Base-by-base conservation (phyloP, 1,140 invertebrate species). In the Macrocentrus cingulum region DNA sequence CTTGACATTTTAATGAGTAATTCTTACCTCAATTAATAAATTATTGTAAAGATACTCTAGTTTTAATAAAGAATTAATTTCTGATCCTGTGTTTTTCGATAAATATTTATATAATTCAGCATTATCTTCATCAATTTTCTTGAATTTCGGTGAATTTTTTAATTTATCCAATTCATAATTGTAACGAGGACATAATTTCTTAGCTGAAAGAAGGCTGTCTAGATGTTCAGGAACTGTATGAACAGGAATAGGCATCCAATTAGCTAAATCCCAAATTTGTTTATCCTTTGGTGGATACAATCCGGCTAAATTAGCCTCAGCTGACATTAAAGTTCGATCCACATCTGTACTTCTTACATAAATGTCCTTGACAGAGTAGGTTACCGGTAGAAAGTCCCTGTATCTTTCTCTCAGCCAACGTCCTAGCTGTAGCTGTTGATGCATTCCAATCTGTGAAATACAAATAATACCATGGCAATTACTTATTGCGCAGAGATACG, bases 171-270 rank as follows among this genome's bases (percentile, higher is more conserved):
- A 56, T 59, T 88, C 84, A 48, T 80, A 74, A 2, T 84, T 72
- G 65, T 88, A 91, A 49, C 80, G 81, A 0, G 84, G 80, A 71
- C 91, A 94, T 13, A 80, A 76, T 60, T 84, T 86, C 67, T 89
- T 86, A 67, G 82, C 82, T 11, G 81, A 81, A 22, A 90, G 65
- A 18, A 93, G 69, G 59, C 84, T 67, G 80, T 95, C 92, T 18
- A 83, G 57, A 1, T 78, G 63, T 70, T 87, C 81, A 0, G 90
- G 88, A 15, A 81, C 65, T 0, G 92, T 92, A 64, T 95, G 92
- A 7, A 97, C 83, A 0, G 94, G 92, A 65, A 97, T 91, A 0
- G 94, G 94, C 74, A 95, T 92, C 94, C 94, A 97, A 8, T 77
- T 66, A 1, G 95, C 71, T 0, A 65, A 54, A 69, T 92, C 85